Conservation (phyloP, 2,113 vertebrate species). For the Pterocles burchelli region DNA sequence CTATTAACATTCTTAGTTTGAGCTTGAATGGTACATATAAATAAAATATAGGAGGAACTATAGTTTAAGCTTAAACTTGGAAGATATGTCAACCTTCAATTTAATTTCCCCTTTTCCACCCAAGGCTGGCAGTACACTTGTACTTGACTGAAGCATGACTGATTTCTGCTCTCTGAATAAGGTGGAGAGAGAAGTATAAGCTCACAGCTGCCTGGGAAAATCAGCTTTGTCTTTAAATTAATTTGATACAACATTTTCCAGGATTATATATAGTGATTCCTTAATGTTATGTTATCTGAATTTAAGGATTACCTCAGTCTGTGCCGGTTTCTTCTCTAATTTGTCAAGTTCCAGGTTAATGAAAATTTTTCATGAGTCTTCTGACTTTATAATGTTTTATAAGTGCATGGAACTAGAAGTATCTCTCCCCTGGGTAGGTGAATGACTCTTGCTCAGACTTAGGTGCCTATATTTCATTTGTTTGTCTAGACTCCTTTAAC, state of each 20-base stretch:
- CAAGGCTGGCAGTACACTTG: neutral
- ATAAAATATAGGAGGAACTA: neutral
- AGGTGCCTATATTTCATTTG: neutral
- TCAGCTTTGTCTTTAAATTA: neutral
- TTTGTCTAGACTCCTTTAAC: neutral
- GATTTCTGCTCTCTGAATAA: neutral
- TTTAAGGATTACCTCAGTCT: neutral
- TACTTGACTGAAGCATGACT: neutral
- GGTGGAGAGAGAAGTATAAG: neutral
- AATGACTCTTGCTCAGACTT: neutral
- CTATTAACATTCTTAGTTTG: neutral
- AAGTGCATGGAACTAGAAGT: neutral
- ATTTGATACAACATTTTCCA: neutral
- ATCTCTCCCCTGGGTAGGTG: neutral
- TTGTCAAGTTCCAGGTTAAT: neutral
- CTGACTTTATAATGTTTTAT: neutral
- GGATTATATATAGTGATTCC: neutral
- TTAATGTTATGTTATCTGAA: neutral
- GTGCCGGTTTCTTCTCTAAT: neutral
- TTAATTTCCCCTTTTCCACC: neutral
- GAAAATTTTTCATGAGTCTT: neutral
- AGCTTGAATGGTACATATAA: neutral
- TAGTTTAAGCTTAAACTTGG: neutral
- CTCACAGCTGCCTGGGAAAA: neutral
- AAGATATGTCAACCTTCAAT: neutral